Evolutionary conservation across 2,888 invertebrate species (phyloP), one percentile per base, ranked within the genome.

Genomic region (Standfussiana lucernea): DNA sequence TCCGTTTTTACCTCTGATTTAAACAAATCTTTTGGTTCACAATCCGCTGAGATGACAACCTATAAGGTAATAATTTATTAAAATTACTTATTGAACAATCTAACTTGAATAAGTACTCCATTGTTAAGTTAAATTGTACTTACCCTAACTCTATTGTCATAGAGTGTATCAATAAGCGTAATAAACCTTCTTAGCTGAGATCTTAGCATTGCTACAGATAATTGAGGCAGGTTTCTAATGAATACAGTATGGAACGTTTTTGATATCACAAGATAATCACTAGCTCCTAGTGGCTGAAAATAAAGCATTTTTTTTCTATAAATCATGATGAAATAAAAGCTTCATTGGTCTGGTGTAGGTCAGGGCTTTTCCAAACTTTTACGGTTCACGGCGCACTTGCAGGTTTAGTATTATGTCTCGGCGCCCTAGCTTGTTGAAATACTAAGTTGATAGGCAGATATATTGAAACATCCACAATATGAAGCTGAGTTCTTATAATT

Each of bases 231-330:
- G 94, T 99, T 97, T 88, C 99, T 97, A 89, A 99, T 98, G 85
- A 99, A 98, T 61, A 99, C 98, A 32, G 99, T 99, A 92, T 99
- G 99, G 95, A 99, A 99, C 86, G 98, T 98, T 94, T 99, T 98
- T 10, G 99, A 98, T 91, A 99, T 97, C 91, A 98, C 98, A 79
- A 99, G 96, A 94, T 99, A 99, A 96, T 99, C 99, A 90, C 98
- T 98, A 18, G 99, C 99, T 88, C 99, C 99, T 56, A 99, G 96
- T 35, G 99, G 98, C 98, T 99, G 94, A 96, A 94, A 89, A 42
- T 18, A 66, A 72, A 28, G 72, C 42, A 72, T 64, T 11, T 61
- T 37, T n/a, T 28, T 84, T 13, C 28, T 64, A 40, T 64, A 1
- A n/a, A 15, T 40, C n/a, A 40, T 37, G 32, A 59, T 28, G 28